Base-by-base conservation (phyloP, 2,797 vertebrate species). In the Nothura maculosa region DNA sequence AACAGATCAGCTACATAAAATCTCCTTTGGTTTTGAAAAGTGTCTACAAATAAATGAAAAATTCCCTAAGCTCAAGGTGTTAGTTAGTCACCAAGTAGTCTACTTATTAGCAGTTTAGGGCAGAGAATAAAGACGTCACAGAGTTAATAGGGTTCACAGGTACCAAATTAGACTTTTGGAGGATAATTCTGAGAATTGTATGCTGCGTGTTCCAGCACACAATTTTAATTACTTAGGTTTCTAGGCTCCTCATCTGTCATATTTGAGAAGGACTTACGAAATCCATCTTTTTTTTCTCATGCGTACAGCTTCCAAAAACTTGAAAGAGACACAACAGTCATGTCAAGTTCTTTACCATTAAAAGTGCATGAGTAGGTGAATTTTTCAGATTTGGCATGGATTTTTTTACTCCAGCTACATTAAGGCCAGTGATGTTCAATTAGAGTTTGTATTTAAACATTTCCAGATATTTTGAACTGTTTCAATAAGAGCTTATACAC, bases 1-100 rank as follows among this genome's bases (percentile, higher is more conserved):
- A 73, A n/a, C 4, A 89, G 76, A 81, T 28, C 34, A 67, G 22
- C 28, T 67, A 77, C 52, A 54, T 7, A 84, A 84, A 58, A 81
- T 14, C 36, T 66, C 66, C 62, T 86, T 58, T 70, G 43, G 20
- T 67, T 95, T 87, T 81, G 77, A 36, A 20, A 52, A 21, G 84
- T 80, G 21, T 88, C 48, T 95, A 50, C 89, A 94, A 91, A 89
- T 34, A 54, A 64, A 84, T 74, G 9, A 91, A 91, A 88, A 90
- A 76, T 84, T 88, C 66, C 91, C 77, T 90, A 88, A 90, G 82
- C 72, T 64, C 12, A 61, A 62, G 3, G 0, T 25, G 61, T 91
- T 86, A 94, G 87, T 86, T 95, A 96, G 87, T 93, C 92, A 30
- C 24, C 85, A 95, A 93, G 64, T 76, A 36, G 18, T 85, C 87